phyloP scores from a whole-genome alignment of 2,888 invertebrate species.

The Pteria penguin region DNA sequence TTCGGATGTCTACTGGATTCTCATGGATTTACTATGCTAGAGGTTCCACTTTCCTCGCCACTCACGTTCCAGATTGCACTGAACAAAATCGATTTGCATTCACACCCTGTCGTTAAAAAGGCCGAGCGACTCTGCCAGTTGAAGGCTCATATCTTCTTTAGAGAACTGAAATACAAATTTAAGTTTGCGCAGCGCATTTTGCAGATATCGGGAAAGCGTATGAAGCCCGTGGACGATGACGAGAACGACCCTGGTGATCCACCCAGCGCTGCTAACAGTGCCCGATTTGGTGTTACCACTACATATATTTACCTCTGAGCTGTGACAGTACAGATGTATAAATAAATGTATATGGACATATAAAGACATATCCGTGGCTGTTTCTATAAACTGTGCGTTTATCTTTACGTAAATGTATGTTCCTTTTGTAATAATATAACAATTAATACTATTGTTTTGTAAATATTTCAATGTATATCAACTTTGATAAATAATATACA shows the following conservation, averaged over 20 bases:
- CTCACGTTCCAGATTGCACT: constrained; percentile 67
- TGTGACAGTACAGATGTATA: no score
- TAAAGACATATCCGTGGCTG: no score
- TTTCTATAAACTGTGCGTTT: no score
- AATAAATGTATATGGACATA: no score
- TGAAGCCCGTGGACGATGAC: constrained; percentile 44
- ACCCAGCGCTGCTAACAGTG: constrained; percentile 65
- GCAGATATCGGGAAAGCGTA: constrained; percentile 47
- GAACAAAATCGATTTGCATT: constrained; percentile 61
- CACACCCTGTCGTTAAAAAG: constrained; percentile 59
- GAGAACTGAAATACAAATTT: constrained; percentile 69
- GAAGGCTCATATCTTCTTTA: constrained; percentile 53
- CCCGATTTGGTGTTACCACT: constrained; percentile 57
- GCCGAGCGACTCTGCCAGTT: constrained; percentile 59
- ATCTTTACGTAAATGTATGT: no score
- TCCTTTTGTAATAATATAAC: no score
- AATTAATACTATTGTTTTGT: no score
- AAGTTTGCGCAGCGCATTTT: constrained; percentile 66
- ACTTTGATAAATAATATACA: no score
- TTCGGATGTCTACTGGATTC: constrained; percentile 66
- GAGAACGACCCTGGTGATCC: constrained; percentile 60
- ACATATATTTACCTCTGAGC: constrained; percentile 65
- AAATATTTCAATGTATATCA: no score
- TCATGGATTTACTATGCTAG: constrained; percentile 61
- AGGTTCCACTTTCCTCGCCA: constrained; percentile 65